Evolutionary conservation across 2,113 vertebrate genomes (phyloP).

Genomic region (Poeciliopsis prolifica): DNA sequence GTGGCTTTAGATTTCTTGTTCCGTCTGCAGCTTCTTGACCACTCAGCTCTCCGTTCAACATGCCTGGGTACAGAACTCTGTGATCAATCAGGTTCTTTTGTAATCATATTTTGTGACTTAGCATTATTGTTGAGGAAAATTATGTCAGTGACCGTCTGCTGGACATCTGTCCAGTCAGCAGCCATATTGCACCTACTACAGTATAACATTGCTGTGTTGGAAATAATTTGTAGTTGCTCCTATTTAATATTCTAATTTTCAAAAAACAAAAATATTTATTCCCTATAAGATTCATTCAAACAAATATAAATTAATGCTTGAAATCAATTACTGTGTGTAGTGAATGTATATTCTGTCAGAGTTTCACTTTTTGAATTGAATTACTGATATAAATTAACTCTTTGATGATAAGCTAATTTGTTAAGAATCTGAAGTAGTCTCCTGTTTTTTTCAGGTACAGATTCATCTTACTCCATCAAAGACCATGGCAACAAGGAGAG

Average conservation of each 20-base stretch:
- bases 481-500: constrained; percentile 25
- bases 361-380: too few relatives aligned
- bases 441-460: constrained; percentile 24
- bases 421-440: neutral
- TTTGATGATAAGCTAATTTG: neutral
- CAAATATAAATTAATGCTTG: neutral
- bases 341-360: neutral
- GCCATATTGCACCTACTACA: too few relatives aligned
- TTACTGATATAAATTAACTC: neutral
- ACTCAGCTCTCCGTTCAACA: neutral
- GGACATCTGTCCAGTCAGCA: neutral
- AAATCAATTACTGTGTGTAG: neutral
- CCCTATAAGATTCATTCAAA: neutral
- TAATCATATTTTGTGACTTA: neutral
- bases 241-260: neutral
- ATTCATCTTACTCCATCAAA: constrained; percentile 1
- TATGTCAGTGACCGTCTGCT: too few relatives aligned
- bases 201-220: neutral
- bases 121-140: neutral
- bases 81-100: neutral
- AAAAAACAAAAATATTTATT: neutral
- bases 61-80: neutral
- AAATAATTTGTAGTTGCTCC: neutral
- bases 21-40: too few relatives aligned
- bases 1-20: too few relatives aligned